Conservation (phyloP, 2,888 invertebrate genomes). For the Cheilosia impressa region DNA sequence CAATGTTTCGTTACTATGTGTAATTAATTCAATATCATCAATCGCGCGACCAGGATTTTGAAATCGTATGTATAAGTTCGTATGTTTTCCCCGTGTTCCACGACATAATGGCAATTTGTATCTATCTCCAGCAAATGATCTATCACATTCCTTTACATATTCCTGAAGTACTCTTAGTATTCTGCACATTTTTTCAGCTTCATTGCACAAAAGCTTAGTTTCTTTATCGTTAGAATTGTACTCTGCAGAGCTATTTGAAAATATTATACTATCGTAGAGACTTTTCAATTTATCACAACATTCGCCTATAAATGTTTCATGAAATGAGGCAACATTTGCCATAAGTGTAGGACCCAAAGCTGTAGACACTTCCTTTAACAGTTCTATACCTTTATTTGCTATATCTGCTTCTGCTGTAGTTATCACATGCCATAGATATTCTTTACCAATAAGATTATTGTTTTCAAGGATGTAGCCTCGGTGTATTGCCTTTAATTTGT, state of each 20-base stretch:
- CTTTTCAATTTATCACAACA: constrained; percentile 95
- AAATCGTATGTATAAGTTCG: constrained; percentile 93
- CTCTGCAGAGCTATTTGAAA: constrained; percentile 77
- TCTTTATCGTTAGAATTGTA: constrained; percentile 50
- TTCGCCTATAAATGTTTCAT: constrained; percentile 95
- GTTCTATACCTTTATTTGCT: constrained; percentile 94
- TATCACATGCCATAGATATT: constrained; percentile 97
- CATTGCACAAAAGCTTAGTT: constrained; percentile 79
- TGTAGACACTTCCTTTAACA: constrained; percentile 96
- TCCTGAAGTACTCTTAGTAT: constrained; percentile 97
- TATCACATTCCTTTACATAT: constrained; percentile 97
- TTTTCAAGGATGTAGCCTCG: constrained; percentile 95
- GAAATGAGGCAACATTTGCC: constrained; percentile 91
- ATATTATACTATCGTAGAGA: constrained; percentile 86
- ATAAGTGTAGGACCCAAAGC: constrained; percentile 94
- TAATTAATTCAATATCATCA: constrained; percentile 95
- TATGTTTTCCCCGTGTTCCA: constrained; percentile 95
- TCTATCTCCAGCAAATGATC: constrained; percentile 93
- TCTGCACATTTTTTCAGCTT: constrained; percentile 94
- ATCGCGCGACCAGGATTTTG: constrained; percentile 93
- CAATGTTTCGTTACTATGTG: constrained; percentile 97
- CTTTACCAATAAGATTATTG: constrained; percentile 96
- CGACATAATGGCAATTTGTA: constrained; percentile 93
- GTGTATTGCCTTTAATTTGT: constrained; percentile 94
- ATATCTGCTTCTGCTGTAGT: constrained; percentile 96